Percentiles rank a stretch among this genome's conserved stretches.
Evolutionary conservation across 2,888 invertebrate species (phyloP).

Genomic region (Synanthedon formicaeformis): DNA sequence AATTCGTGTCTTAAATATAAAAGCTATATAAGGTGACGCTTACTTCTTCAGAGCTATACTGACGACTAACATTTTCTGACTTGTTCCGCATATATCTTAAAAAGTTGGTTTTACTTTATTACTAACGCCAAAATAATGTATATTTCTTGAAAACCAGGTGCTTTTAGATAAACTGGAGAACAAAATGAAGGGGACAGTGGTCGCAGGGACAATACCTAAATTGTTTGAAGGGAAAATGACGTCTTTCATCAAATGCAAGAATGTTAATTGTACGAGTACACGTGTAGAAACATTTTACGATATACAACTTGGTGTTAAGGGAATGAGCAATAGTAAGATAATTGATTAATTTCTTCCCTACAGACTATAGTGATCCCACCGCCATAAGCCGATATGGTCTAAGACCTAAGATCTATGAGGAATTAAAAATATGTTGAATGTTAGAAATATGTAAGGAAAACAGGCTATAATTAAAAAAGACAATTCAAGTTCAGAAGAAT

Average conservation of each 20-base stretch:
- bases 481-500: too few species aligned
- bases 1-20: too few species aligned
- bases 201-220: slow-evolving; percentile 96
- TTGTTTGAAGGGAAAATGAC: slow-evolving; percentile 99
- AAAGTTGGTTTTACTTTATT: too few species aligned
- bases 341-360: not conserved
- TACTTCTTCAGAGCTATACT: too few species aligned
- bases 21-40: too few species aligned
- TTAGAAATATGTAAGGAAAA: too few species aligned
- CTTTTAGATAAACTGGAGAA: slow-evolving; percentile 97
- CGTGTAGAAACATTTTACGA: slow-evolving; percentile 98
- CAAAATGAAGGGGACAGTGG: slow-evolving; percentile 98
- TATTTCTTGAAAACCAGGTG: slow-evolving; percentile 52
- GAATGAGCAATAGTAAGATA: slow-evolving; percentile 90
- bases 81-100: not conserved
- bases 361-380: not conserved
- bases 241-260: slow-evolving; percentile 97
- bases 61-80: not conserved
- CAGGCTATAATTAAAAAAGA: too few species aligned
- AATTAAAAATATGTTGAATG: too few species aligned
- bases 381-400: not conserved
- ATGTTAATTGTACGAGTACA: slow-evolving; percentile 95
- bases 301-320: slow-evolving; percentile 97
- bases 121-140: not conserved
- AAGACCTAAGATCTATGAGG: too few species aligned